Base-by-base conservation (phyloP, 92 coral and sea anemone species). In the Nematostella vectensis region DNA sequence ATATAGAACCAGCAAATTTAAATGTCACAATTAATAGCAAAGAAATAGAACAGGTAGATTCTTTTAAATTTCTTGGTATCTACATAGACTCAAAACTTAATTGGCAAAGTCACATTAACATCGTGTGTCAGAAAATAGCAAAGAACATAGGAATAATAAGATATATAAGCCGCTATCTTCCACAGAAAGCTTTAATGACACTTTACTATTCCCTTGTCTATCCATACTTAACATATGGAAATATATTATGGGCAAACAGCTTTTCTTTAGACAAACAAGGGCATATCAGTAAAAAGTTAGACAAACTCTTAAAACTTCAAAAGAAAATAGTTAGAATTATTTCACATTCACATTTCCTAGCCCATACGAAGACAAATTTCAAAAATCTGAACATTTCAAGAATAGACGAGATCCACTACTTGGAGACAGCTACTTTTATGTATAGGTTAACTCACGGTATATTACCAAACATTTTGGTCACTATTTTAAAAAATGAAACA, bases 51-150 rank as follows among this genome's bases (percentile, higher is more conserved):
- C 61, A 64, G 28, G 71, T 24, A 19, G 18, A 63, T 0, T 30
- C 24, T 20, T 16, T 63, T 31, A 63, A 63, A 63, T 63, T 42
- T 38, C 60, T 63, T 24, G 69, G 69, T 20, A 31, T 63, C 13
- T 42, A 42, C 59, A 25, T 63, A 6, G 71, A 64, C 38, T 24
- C 61, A 37, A 37, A 64, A 43, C 47, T 64, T 11, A 53, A 52
- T 33, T 64, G 59, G 71, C 58, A 64, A 29, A 1, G 43, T 3
- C 45, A 56, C 17, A 26, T 56, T 1, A 1, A 37, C 3, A 16
- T 2, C 33, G 25, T 56, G 2, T 30, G 43, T 3, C 18, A 30
- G 18, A 56, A 56, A 26, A 28, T 56, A 1, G 40, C 40, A 33
- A 33, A 33, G 40, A 33, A 33, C 40, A 33, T 33, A 33, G 40